Conservation (phyloP, 2,113 vertebrate genomes). For the Myotis lucifugus region DNA sequence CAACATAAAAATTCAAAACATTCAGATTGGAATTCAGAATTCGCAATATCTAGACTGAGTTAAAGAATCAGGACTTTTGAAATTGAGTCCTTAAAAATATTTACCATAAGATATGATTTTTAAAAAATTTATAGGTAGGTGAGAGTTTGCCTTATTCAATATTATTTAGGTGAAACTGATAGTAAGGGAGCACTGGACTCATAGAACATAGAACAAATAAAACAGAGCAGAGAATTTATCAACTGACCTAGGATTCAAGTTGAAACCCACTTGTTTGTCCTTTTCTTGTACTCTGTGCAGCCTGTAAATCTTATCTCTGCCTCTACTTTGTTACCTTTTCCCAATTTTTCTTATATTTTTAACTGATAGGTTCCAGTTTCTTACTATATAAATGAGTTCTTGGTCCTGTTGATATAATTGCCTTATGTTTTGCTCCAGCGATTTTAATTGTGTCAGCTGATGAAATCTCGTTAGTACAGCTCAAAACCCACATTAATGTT, state of each 20-base stretch:
- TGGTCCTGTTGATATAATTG: not conserved
- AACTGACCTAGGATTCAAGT: not conserved
- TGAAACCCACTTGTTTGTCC: not conserved
- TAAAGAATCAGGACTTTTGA: conserved; percentile 17
- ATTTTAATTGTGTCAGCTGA: not conserved
- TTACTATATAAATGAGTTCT: not conserved
- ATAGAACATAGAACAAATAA: not conserved
- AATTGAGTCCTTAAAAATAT: not conserved
- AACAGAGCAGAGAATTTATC: not conserved
- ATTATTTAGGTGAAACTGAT: not conserved
- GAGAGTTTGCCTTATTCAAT: not conserved
- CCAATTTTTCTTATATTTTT: not conserved
- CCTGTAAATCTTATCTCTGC: not conserved
- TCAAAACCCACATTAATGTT: not conserved
- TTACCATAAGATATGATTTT: not conserved
- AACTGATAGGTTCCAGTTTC: not conserved
- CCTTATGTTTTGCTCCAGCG: not conserved
- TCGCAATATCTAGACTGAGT: not conserved
- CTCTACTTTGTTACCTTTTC: not conserved
- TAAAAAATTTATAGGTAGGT: not conserved
- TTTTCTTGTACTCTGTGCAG: not conserved
- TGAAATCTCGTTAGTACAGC: not conserved
- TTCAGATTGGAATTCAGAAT: not conserved
- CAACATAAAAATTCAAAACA: not conserved
- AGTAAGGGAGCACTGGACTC: too few relatives aligned